Evolutionary conservation across 2,113 vertebrate genomes (phyloP).

Genomic region (Solenodon paradoxus): DNA sequence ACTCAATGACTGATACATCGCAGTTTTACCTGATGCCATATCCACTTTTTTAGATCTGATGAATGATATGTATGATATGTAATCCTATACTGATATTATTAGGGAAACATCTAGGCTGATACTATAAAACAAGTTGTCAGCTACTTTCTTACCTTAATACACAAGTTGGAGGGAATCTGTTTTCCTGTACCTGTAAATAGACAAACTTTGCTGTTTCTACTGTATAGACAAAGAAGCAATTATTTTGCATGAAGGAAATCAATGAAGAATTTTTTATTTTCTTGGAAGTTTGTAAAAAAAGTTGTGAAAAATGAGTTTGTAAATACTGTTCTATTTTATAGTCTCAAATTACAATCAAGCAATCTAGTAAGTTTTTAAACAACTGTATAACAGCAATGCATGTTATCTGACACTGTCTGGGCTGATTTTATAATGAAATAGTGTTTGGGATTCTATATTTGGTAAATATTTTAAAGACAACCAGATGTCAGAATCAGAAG

Average conservation of each 20-base stretch:
- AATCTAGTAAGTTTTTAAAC: conserved; percentile 50
- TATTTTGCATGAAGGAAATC: conserved; percentile 81
- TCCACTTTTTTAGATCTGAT: not conserved
- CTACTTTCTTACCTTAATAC: not conserved
- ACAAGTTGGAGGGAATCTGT: not conserved
- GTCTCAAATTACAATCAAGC: conserved; percentile 71
- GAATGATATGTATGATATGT: not conserved
- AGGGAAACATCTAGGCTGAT: not conserved
- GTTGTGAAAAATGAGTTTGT: conserved; percentile 74
- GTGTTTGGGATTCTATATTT: conserved; percentile 48
- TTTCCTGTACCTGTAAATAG: conserved; percentile 66
- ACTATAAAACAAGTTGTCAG: not conserved
- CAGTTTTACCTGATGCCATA: not conserved
- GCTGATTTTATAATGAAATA: conserved; percentile 55
- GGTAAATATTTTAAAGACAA: conserved; percentile 60
- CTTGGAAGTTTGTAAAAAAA: conserved; percentile 69
- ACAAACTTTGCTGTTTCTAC: conserved; percentile 81
- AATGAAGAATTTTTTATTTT: conserved; percentile 80
- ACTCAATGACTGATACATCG: not conserved
- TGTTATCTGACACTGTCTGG: conserved; percentile 59
- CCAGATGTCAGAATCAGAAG: conserved; percentile 58
- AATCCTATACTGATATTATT: not conserved
- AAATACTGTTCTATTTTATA: conserved; percentile 77
- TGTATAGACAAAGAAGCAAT: conserved; percentile 80
- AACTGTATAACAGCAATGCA: conserved; percentile 57